phyloP scores from a whole-genome alignment of 2,113 vertebrate species.

The Pseudorectes ferrugineus region DNA sequence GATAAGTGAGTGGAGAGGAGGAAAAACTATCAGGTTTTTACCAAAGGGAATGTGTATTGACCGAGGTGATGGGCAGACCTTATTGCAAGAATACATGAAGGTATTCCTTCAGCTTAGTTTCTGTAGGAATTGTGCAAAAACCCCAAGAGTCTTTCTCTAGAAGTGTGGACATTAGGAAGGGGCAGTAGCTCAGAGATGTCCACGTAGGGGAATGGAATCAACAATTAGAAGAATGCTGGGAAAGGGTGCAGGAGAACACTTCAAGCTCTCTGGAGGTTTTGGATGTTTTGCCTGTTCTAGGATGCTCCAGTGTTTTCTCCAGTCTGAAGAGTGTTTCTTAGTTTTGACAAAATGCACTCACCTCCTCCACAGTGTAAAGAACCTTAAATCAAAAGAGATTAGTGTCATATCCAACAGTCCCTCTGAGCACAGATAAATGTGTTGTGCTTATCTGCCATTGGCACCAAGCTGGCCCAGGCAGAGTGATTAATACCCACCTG shows the following conservation, averaged over 20 bases:
- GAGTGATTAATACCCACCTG: not conserved
- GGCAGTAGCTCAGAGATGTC: not conserved
- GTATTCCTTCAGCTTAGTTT: not conserved
- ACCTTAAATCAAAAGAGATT: conserved; percentile 11
- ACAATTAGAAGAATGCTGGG: not conserved
- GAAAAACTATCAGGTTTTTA: not conserved
- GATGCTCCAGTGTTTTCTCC: not conserved
- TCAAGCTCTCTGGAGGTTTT: not conserved
- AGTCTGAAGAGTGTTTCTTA: not conserved
- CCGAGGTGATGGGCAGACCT: not conserved
- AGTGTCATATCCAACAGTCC: not conserved
- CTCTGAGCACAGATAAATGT: not conserved
- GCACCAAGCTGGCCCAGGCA: conserved; percentile 6
- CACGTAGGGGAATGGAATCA: not conserved
- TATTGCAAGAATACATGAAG: not conserved
- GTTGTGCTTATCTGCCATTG: not conserved
- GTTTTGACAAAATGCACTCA: not conserved
- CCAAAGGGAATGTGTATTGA: not conserved
- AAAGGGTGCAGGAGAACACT: not conserved
- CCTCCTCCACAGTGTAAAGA: not conserved
- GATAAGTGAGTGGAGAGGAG: not conserved
- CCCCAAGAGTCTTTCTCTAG: not conserved
- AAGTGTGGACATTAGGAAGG: not conserved
- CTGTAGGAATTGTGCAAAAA: not conserved
- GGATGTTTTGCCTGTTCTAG: not conserved